Evolutionary conservation across 2,888 invertebrate genomes (phyloP), one percentile per base, ranked within the genome.

Genomic region (Spilosoma lubricipeda): DNA sequence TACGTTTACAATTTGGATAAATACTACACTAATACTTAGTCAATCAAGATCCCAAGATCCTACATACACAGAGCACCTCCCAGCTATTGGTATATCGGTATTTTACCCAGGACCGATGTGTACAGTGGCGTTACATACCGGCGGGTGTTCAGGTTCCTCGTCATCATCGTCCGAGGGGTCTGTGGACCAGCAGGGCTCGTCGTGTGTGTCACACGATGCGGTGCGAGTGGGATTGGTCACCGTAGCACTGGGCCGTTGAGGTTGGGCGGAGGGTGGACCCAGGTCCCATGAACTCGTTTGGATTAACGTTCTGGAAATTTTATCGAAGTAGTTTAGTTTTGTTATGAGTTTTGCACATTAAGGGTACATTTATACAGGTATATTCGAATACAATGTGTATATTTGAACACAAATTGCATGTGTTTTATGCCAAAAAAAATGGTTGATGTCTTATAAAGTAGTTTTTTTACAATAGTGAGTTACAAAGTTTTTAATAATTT

Each of bases 121-220:
- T 39, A 15, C 15, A 27, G 27, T 64, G 3, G 70, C 45, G n/a
- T n/a, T 73, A 89, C 90, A 76, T 89, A 95, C 95, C 90, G 95
- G 95, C 80, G 95, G 91, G 83, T 96, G 97, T 30, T 97, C 97
- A n/a, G 96, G 94, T 77, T 98, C 98, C 87, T 98, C 98, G 81
- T 98, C 98, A 81, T 98, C 99, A 81, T 98, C 98, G 85, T 98
- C 98, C 79, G 98, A 98, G 88, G 98, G 98, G 91, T 98, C 98
- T 3, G 98, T 98, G 86, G 98, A 98, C 98, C 98, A 99, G 88
- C 98, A 98, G 68, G 97, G 97, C 87, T 97, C 97, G 87, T 98
- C 98, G 86, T 97, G 97, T 77, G 90, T 80, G 88, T 94, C 93
- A 86, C 93, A 93, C 67, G 92, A 95, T 72, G 91, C 94, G 68